Conservation (phyloP, 2,888 invertebrate genomes). For the Lasioglossum zephyrum region DNA sequence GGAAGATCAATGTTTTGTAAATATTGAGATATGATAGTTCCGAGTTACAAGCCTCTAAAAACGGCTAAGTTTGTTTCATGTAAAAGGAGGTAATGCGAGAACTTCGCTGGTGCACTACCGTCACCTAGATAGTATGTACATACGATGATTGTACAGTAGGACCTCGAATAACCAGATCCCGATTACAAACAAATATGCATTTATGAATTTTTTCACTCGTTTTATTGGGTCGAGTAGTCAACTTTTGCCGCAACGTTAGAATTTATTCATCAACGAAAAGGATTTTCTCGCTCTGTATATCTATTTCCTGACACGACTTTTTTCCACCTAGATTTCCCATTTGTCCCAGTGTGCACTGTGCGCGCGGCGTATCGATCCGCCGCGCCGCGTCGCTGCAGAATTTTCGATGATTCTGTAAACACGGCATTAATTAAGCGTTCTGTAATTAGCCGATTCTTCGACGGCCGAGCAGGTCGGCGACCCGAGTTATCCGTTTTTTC, state of each 20-base stretch:
- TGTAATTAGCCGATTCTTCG: not conserved
- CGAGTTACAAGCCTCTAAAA: no score
- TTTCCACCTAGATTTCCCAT: not conserved
- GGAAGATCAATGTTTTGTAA: no score
- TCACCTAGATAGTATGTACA: no score
- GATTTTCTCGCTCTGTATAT: not conserved
- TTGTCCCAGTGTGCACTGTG: not conserved
- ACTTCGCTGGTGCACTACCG: no score
- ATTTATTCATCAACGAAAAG: no score
- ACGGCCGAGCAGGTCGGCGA: not conserved
- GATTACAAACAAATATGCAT: no score
- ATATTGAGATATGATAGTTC: no score
- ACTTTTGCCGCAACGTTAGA: no score
- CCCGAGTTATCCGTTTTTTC: not conserved
- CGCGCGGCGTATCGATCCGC: slow-evolving; percentile 30
- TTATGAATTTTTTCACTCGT: not conserved
- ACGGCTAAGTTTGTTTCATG: no score
- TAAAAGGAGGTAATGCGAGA: no score
- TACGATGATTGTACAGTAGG: no score
- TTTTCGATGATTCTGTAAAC: slow-evolving; percentile 32
- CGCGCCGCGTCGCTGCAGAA: slow-evolving; percentile 3
- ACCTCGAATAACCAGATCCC: no score
- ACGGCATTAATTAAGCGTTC: slow-evolving; percentile 19
- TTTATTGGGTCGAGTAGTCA: not conserved
- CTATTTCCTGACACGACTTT: not conserved